Base-by-base conservation (phyloP, 2,888 invertebrate species). In the Mimachlamys varia region DNA sequence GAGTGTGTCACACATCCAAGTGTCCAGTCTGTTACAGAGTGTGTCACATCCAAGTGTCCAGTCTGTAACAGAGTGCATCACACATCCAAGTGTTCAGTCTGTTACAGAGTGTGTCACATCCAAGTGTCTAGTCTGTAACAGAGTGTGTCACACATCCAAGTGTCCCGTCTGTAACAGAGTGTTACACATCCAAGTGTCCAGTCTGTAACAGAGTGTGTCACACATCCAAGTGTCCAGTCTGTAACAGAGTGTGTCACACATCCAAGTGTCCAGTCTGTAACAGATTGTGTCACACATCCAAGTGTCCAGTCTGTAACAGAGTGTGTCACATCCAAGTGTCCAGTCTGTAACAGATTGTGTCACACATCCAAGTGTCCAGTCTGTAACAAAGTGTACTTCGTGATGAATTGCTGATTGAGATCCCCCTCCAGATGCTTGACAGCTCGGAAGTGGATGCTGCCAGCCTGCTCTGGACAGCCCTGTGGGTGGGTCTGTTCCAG, bases 371-470 rank as follows among this genome's bases (percentile, higher is more conserved):
- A 44, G 89, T 92, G 92, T 33, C 93, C 93, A 62, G 94, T 93
- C 91, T 95, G 95, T 89, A 95, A 50, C 10, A 95, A 90, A 33
- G 95, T 95, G 89, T 95, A 94, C 90, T 95, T 93, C 7, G 94
- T 92, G 33, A 95, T 91, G 89, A 96, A 96, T 62, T 93, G 91
- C 38, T 97, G 97, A 2, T 97, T 97, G 89, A 97, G 95, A 44
- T 97, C 96, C 89, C 97, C 97, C 89, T 97, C 97, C 89, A 98
- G 96, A 0, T 97, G 97, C 92, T 97, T 97, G 88, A 98, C 96
- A 44, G 98, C 98, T 95, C 98, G 97, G 94, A 97, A 97, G 93
- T 98, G 97, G 53, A 98, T 96, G 2, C 97, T 93, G 0, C 94
- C 93, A 22, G 94, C 92, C 62, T 92, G 93, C 89, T 93, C 94